A percentile compares a stretch with the other conserved stretches of the same genome.
phyloP scores from a whole-genome alignment of 2,888 invertebrate genomes.

The Cataglyphis altisquamis region DNA sequence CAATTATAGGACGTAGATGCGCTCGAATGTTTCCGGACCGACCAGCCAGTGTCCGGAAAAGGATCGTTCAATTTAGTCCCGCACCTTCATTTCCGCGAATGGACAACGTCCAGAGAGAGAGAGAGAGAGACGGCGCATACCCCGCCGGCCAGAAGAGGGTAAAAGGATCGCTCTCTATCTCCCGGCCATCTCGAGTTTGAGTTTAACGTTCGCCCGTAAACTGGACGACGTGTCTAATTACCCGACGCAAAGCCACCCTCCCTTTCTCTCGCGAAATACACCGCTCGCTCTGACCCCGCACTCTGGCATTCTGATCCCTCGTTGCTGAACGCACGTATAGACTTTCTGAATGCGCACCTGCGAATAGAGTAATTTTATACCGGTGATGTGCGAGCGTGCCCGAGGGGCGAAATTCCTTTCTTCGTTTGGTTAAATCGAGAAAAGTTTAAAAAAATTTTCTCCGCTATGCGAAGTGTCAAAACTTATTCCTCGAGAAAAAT shows the following conservation, averaged over 20 bases:
- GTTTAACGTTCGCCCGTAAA: constrained; percentile 78
- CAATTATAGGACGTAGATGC: constrained; percentile 61
- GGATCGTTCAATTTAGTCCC: constrained; percentile 70
- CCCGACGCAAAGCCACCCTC: constrained; percentile 67
- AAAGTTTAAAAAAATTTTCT: constrained; percentile 6
- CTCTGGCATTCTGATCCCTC: not conserved
- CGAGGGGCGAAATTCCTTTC: constrained; percentile 29
- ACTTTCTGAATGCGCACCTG: constrained; percentile 37
- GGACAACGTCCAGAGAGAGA: constrained; percentile 39
- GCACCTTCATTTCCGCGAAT: constrained; percentile 63
- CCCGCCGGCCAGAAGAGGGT: constrained; percentile 27
- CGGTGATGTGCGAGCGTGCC: not conserved
- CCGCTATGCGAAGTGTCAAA: not conserved
- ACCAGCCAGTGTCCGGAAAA: constrained; percentile 42
- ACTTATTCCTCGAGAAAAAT: constrained; percentile 7
- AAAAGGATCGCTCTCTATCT: constrained; percentile 65
- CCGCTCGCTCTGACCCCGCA: constrained; percentile 19
- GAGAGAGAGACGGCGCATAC: constrained; percentile 21
- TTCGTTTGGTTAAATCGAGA: not conserved
- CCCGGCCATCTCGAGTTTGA: constrained; percentile 66
- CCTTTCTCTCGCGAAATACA: constrained; percentile 20
- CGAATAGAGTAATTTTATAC: constrained; percentile 43
- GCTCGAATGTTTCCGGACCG: constrained; percentile 53
- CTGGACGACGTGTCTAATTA: constrained; percentile 80
- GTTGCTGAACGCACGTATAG: not conserved